phyloP scores from a whole-genome alignment of 2,888 invertebrate genomes.

The Trachelus iudaicus region DNA sequence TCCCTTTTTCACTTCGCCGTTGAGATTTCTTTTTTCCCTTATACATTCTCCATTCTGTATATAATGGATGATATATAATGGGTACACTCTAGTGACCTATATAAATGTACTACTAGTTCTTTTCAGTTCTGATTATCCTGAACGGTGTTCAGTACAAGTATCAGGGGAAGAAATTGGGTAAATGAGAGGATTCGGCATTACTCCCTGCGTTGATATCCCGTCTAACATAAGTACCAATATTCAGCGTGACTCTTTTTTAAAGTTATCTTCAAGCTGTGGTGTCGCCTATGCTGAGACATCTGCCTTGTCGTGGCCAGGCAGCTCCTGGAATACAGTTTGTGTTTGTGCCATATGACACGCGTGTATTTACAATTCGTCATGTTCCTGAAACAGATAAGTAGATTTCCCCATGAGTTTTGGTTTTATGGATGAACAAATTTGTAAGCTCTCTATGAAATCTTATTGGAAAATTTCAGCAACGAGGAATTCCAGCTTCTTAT shows the following conservation, averaged over 20 bases:
- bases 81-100: not conserved
- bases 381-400: constrained; percentile 65
- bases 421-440: not conserved
- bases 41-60: not conserved
- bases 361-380: constrained; percentile 70
- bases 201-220: not conserved
- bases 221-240: not conserved
- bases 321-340: constrained; percentile 65
- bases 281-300: constrained; percentile 30
- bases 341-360: constrained; percentile 53
- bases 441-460: not conserved
- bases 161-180: not conserved
- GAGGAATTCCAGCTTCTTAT: constrained; percentile 56
- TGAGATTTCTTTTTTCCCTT: not conserved
- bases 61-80: not conserved
- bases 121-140: not conserved
- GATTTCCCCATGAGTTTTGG: constrained; percentile 1
- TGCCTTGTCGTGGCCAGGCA: constrained; percentile 46
- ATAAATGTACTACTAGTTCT: not conserved
- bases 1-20: not conserved
- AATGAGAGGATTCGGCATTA: not conserved
- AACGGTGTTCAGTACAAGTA: not conserved
- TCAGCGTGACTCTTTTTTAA: not conserved
- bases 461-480: constrained; percentile 43
- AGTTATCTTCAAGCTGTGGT: constrained; percentile 24